A percentile compares a stretch with the other conserved stretches of the same genome.
phyloP scores from a whole-genome alignment of 2,797 vertebrate species.

The Clamator glandarius region DNA sequence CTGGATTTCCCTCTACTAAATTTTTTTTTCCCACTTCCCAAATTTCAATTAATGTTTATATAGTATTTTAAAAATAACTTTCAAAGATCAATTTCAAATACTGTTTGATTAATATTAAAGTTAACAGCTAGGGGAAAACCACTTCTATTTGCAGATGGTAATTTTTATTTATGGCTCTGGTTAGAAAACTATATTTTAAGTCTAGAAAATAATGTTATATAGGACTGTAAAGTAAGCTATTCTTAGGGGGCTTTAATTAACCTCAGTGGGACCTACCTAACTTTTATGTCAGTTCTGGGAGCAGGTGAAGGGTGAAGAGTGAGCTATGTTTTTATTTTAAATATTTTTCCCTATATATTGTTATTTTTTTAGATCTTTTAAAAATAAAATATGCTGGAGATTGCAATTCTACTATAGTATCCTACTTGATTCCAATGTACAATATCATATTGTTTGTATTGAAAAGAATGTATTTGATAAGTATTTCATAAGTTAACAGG shows the following conservation, averaged over 20 bases:
- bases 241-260: constrained; percentile 40
- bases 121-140: constrained; percentile 62
- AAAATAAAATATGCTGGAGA: constrained; percentile 66
- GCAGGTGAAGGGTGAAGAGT: constrained; percentile 37
- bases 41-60: background rate
- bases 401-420: constrained; percentile 34
- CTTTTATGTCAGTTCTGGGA: constrained; percentile 28
- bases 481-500: constrained; percentile 56
- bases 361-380: constrained; percentile 72
- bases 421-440: constrained; percentile 32
- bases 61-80: constrained; percentile 23
- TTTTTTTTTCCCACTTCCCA: background rate
- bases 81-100: constrained; percentile 56
- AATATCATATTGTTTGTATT: constrained; percentile 64
- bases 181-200: constrained; percentile 49
- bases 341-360: constrained; percentile 49
- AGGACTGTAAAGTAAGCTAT: constrained; percentile 55
- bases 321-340: constrained; percentile 45
- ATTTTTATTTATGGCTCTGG: constrained; percentile 57
- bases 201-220: constrained; percentile 60
- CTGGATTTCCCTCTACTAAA: background rate
- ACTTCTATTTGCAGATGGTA: constrained; percentile 60
- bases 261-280: constrained; percentile 58
- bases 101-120: constrained; percentile 46
- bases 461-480: constrained; percentile 71